Evolutionary conservation across 1,140 invertebrate species (phyloP).

Genomic region (Sminthurides bifidus): DNA sequence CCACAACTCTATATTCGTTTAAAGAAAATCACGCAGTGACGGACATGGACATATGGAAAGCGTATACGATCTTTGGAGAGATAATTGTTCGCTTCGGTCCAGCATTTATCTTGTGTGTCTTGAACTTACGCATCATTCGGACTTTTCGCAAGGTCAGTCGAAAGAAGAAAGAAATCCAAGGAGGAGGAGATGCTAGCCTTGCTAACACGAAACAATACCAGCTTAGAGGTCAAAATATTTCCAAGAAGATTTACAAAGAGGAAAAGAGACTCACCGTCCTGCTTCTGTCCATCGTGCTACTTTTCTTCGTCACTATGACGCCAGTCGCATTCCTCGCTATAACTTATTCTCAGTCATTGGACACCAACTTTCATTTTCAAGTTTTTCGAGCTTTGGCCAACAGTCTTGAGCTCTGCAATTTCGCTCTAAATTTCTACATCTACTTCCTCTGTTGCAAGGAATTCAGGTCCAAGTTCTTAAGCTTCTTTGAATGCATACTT

Average conservation of each 20-base stretch:
- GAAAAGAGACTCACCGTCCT: slow-evolving; percentile 39
- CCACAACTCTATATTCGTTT: slow-evolving; percentile 15
- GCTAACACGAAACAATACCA: slow-evolving; percentile 13
- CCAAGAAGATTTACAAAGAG: slow-evolving; percentile 36
- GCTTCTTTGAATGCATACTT: slow-evolving; percentile 22
- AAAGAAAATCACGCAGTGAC: slow-evolving; percentile 33
- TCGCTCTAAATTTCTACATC: slow-evolving; percentile 38
- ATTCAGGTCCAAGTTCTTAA: slow-evolving; percentile 36
- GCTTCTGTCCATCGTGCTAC: slow-evolving; percentile 37
- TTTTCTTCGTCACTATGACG: slow-evolving; percentile 40
- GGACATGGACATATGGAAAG: slow-evolving; percentile 27
- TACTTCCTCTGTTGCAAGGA: slow-evolving; percentile 39
- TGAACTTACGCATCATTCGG: slow-evolving; percentile 37
- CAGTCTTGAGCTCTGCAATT: slow-evolving; percentile 37
- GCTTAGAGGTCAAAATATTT: slow-evolving; percentile 25
- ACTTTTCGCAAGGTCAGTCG: slow-evolving; percentile 34
- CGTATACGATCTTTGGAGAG: slow-evolving; percentile 35
- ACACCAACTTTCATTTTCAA: slow-evolving; percentile 35
- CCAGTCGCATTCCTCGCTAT: slow-evolving; percentile 38
- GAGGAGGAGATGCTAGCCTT: neutral
- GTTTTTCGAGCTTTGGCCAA: slow-evolving; percentile 37
- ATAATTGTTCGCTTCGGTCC: slow-evolving; percentile 35
- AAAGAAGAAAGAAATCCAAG: slow-evolving; percentile 29
- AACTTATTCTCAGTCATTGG: slow-evolving; percentile 34
- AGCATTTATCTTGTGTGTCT: slow-evolving; percentile 34